Percentiles rank a stretch among this genome's conserved stretches.
These are phyloP conservation scores for Drosophila leontia DNA, from an alignment of 1,140 invertebrate species.

Conservation along the genomic window DNA sequence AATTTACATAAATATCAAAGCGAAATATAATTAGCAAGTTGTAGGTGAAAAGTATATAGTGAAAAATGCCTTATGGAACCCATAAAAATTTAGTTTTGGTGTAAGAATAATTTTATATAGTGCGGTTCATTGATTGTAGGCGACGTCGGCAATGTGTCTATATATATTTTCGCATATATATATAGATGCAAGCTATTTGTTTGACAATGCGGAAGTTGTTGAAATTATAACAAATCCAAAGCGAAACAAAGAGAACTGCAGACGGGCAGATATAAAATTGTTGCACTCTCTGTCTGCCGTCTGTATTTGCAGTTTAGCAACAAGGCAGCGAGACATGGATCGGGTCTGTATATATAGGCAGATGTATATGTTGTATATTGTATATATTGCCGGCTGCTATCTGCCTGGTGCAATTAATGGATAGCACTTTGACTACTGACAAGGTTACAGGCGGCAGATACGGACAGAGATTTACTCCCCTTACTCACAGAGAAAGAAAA, in stretches of 20 bases:
- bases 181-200: constrained; percentile 54
- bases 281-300: constrained; percentile 27
- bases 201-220: constrained; percentile 81
- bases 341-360: constrained; percentile 44
- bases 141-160: constrained; percentile 28
- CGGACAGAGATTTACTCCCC: constrained; percentile 29
- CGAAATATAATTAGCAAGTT: constrained; percentile 29
- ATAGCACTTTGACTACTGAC: constrained; percentile 61
- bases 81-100: constrained; percentile 35
- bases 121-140: constrained; percentile 72
- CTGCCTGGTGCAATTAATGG: constrained; percentile 71
- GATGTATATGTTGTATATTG: constrained; percentile 14
- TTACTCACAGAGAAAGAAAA: constrained; percentile 4
- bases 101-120: constrained; percentile 43
- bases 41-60: constrained; percentile 20
- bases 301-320: constrained; percentile 66
- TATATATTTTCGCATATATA: constrained; percentile 20
- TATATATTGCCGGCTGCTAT: constrained; percentile 47
- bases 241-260: constrained; percentile 76
- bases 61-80: constrained; percentile 19
- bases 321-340: constrained; percentile 57
- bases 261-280: constrained; percentile 61
- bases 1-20: constrained; percentile 41
- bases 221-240: constrained; percentile 79
- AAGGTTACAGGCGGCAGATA: constrained; percentile 45